Base-by-base conservation (phyloP, 1,140 invertebrate genomes). In the Leptonema lineaticorne region DNA sequence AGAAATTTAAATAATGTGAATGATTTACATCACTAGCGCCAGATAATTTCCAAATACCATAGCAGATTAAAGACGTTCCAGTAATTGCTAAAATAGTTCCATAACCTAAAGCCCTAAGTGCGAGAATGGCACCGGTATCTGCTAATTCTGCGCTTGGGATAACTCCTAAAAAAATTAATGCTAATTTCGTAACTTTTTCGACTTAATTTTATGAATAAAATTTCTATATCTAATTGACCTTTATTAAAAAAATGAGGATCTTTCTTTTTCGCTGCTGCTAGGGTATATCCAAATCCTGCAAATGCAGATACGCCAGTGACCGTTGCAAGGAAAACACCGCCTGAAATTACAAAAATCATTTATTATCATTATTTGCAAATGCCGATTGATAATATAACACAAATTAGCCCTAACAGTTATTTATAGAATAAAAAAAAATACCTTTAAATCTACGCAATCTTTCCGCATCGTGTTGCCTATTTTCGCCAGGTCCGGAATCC, bases 41-140 rank as follows among this genome's bases (percentile, higher is more conserved):
- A 29, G 92, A 89, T 6, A 94, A 73, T 83, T 96, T 96, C 92
- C 93, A 97, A 64, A 96, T 87, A 9, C 86, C 85, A 80, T 90
- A 95, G 77, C 90, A 92, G 63, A 96, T 80, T 50, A 92, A 75
- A 11, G 91, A 86, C 72, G 93, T 92, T 9, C 94, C 93, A 33
- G 89, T 82, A 14, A 94, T 82, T 0, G 95, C 92, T 80, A 94
- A 95, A 1, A 95, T 74, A 3, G 92, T 92, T 1, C 93, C 95
- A 89, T 91, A 92, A 20, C 89, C 90, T 1, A 97, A 81, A 1
- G 95, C 95, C 76, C 91, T 80, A 29, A 93, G 67, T 1, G 94
- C 94, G 66, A 96, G 81, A 4, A 87, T 82, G 4, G 87, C 86
- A 16, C 93, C 94, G 69, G 88, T 88, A 76, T 94, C 92, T 22